Evolutionary conservation across 2,797 vertebrate species (phyloP).

Genomic region (Gymnocypris eckloni): DNA sequence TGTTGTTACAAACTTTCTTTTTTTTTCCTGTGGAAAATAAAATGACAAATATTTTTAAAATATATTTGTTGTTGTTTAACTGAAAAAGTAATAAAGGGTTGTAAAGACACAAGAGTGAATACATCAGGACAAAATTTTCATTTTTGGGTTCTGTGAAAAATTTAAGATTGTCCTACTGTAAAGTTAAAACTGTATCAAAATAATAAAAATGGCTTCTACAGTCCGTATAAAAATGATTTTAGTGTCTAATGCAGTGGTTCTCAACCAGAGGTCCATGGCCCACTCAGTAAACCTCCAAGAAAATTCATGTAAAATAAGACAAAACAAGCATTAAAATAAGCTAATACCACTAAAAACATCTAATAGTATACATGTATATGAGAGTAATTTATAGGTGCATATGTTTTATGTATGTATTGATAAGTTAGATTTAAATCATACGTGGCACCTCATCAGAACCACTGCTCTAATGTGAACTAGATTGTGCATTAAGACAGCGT

Average conservation of each 20-base stretch:
- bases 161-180: neutral
- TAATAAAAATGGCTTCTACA: neutral
- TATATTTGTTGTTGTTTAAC: neutral
- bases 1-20: neutral
- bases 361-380: too few relatives aligned
- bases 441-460: too few relatives aligned
- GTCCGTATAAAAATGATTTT: neutral
- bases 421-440: too few relatives aligned
- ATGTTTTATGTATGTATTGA: too few relatives aligned
- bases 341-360: neutral
- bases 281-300: neutral
- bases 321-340: neutral
- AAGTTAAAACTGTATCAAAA: neutral
- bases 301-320: neutral
- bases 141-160: neutral
- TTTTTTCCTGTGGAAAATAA: neutral
- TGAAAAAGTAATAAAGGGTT: neutral
- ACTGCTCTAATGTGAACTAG: neutral
- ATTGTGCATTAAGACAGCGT: neutral
- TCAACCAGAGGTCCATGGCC: neutral
- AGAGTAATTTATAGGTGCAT: too few relatives aligned
- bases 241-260: neutral
- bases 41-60: neutral
- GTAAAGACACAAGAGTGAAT: neutral
- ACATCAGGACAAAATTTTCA: neutral